Evolutionary conservation across 53 echinoderm and acorn worm species (phyloP), one percentile per base, ranked within the genome.

Genomic region (Patiria pectinifera): DNA sequence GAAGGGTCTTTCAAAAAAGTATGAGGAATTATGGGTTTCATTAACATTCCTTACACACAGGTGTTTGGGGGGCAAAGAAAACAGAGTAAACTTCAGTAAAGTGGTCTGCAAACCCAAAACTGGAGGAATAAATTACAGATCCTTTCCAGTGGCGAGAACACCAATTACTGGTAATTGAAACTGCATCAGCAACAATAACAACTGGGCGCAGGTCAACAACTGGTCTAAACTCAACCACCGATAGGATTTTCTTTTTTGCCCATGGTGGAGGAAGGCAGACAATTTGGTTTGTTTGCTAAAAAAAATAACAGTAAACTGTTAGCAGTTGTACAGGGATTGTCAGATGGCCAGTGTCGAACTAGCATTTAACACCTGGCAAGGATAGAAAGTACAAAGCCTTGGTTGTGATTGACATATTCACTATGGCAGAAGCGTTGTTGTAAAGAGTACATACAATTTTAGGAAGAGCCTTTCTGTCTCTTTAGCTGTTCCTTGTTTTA

Each of bases 121-220:
- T 23, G 14, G 15, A 66, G 66, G 19, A 66, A 66, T 16, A 18
- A 74, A 22, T 74, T 70, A 15, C 70, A 15, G 4, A 70, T 19
- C 16, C 16, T 5, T 18, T 23, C 24, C 74, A 74, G 18, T 21
- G 10, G 74, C 74, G 10, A 0, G 3, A 25, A 79, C 48, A 47
- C 80, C 80, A 79, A 79, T 79, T 79, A 79, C 80, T 79, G 48
- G 48, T 45, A 47, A 79, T 79, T 16, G 45, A 79, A 47, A 79
- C 80, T 44, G 45, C 80, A 79, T 11, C 19, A 45, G 80, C 45
- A 79, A 79, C 46, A 79, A 79, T 47, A 79, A 79, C 80, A 79
- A 45, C 46, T 79, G 47, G 15, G 12, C 0, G 14, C 5, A 0
- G 3, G 80, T 45, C 21, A 79, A 43, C 80, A 45, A 79, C 80